Percentiles rank a stretch among this genome's conserved stretches.
These are phyloP conservation scores for Oxygymnocypris stewartii DNA, from an alignment of 2,113 vertebrate species.

Conservation along the genomic window DNA sequence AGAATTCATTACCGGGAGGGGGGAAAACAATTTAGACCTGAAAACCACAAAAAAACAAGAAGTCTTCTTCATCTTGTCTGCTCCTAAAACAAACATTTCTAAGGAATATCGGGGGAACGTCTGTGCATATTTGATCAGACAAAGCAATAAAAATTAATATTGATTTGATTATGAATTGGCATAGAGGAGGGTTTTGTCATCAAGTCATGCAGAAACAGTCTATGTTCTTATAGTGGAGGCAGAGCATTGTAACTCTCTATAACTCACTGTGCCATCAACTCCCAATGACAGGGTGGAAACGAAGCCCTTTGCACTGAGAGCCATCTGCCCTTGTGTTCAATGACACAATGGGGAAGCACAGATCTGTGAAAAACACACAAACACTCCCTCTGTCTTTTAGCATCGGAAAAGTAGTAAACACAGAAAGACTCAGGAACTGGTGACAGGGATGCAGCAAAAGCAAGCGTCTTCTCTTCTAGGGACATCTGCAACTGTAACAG, in stretches of 20 bases:
- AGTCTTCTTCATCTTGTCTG: neutral
- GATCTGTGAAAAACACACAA: slow-evolving; percentile 51
- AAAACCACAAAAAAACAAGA: slow-evolving; percentile 20
- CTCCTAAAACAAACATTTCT: slow-evolving; percentile 29
- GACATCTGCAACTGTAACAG: neutral
- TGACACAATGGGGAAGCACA: slow-evolving; percentile 52
- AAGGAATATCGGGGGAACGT: neutral
- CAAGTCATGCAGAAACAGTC: slow-evolving; percentile 20
- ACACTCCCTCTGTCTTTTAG: neutral
- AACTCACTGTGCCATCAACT: slow-evolving; percentile 54
- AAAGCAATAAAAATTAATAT: neutral
- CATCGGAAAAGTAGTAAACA: slow-evolving; percentile 42
- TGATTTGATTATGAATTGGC: neutral
- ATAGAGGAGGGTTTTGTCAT: neutral
- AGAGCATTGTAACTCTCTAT: slow-evolving; percentile 46
- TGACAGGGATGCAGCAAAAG: neutral
- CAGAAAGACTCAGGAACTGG: slow-evolving; percentile 3
- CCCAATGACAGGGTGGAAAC: slow-evolving; percentile 57
- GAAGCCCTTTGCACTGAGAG: slow-evolving; percentile 57
- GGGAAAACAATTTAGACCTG: slow-evolving; percentile 48
- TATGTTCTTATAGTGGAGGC: slow-evolving; percentile 36
- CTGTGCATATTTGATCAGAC: slow-evolving; percentile 8
- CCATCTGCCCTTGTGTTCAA: slow-evolving; percentile 65
- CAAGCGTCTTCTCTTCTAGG: neutral
- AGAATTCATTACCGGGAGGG: slow-evolving; percentile 49